phyloP scores from a whole-genome alignment of 92 coral and sea anemone genomes.

The Heteractis magnifica region DNA sequence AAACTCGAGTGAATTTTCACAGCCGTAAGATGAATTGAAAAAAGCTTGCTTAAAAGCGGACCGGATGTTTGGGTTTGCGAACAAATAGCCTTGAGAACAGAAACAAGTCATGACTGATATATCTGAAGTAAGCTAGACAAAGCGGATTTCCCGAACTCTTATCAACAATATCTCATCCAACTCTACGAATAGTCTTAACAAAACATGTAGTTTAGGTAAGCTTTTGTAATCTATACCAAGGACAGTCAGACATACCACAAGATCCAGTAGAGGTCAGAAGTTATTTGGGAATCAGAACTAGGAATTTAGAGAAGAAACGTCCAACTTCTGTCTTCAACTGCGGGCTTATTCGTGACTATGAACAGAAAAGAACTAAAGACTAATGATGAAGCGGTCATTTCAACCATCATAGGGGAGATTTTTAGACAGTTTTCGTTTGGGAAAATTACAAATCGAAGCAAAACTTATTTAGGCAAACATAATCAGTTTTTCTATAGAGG shows the following conservation, averaged over 20 bases:
- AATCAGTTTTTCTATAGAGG: background rate
- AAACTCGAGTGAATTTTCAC: background rate
- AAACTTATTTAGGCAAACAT: background rate
- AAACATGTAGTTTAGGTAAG: slow-evolving; percentile 8
- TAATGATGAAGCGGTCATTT: background rate
- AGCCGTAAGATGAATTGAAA: background rate
- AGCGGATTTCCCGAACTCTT: slow-evolving; percentile 17
- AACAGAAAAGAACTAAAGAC: background rate
- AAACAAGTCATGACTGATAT: slow-evolving; percentile 6
- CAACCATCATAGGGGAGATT: slow-evolving; percentile 11
- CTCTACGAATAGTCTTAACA: slow-evolving; percentile 18
- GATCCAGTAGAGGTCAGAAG: background rate
- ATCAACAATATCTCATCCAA: slow-evolving; percentile 7
- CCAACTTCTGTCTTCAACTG: slow-evolving; percentile 25
- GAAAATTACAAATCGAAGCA: background rate
- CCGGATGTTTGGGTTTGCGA: slow-evolving; percentile 11
- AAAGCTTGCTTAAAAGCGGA: background rate
- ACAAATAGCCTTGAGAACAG: background rate
- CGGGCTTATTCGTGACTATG: background rate
- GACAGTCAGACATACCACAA: background rate
- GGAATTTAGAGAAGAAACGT: background rate
- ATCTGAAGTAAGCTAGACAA: background rate
- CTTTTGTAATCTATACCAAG: slow-evolving; percentile 20
- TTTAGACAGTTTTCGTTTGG: background rate
- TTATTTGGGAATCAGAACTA: slow-evolving; percentile 20